Evolutionary conservation across 2,113 vertebrate species (phyloP).

Genomic region (Micromys minutus): DNA sequence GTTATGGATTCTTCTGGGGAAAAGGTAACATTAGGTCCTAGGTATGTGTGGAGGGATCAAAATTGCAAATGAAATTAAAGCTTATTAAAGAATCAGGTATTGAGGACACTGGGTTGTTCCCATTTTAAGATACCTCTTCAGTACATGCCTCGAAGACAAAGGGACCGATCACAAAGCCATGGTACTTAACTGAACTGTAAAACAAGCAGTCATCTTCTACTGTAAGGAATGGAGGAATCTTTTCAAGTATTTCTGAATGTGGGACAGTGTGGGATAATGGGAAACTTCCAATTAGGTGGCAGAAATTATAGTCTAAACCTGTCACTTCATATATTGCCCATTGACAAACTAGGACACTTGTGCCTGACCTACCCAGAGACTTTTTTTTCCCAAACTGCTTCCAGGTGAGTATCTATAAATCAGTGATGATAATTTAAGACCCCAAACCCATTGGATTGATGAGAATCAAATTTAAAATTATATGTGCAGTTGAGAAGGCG

Average conservation of each 20-base stretch:
- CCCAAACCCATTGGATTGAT: conserved; percentile 19
- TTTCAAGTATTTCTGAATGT: not conserved
- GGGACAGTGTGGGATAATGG: not conserved
- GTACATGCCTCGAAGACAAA: not conserved
- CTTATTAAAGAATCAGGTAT: not conserved
- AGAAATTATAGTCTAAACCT: not conserved
- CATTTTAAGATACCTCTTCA: not conserved
- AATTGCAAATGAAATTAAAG: not conserved
- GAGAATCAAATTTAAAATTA: conserved; percentile 60
- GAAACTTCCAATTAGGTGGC: not conserved
- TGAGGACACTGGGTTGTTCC: not conserved
- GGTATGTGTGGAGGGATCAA: not conserved
- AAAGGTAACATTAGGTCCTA: not conserved
- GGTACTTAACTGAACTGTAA: not conserved
- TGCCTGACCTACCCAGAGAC: not conserved
- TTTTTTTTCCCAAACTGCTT: conserved; percentile 31
- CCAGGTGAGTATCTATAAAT: not conserved
- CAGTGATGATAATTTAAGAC: conserved; percentile 24
- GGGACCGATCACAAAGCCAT: not conserved
- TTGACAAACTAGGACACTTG: conserved; percentile 22
- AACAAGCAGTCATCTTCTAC: not conserved
- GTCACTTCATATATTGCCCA: not conserved
- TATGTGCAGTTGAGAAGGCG: not conserved
- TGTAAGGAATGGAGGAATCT: not conserved
- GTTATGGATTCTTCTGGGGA: not conserved